These are phyloP conservation scores for Pristionchus fissidentatus DNA, from an alignment of 2,888 invertebrate genomes.

Conservation along the genomic window DNA sequence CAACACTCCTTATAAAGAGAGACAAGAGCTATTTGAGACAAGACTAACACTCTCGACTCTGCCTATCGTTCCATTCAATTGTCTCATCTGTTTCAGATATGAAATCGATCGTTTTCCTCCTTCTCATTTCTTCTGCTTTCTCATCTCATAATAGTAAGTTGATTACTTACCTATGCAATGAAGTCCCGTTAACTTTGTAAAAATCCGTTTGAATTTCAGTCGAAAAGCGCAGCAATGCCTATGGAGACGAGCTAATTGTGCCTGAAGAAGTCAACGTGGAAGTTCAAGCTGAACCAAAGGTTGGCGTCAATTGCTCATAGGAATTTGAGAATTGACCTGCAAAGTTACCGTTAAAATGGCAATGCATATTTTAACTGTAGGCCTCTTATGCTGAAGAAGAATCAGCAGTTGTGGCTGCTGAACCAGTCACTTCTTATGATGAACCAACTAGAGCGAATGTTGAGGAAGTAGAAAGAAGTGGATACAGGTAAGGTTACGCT, in stretches of 20 bases:
- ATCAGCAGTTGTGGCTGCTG: not conserved
- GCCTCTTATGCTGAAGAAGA: slow-evolving; percentile 3
- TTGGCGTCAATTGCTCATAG: not conserved
- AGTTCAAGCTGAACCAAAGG: slow-evolving; percentile 18
- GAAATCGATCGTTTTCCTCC: slow-evolving; percentile 53
- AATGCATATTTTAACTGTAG: not conserved
- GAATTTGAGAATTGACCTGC: no score
- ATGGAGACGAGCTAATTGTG: slow-evolving; percentile 62
- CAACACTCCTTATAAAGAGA: slow-evolving; percentile 20
- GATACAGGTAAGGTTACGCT: not conserved
- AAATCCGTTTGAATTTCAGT: not conserved
- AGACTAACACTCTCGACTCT: not conserved
- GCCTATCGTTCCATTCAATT: not conserved
- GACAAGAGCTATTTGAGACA: not conserved
- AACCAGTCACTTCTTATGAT: slow-evolving; percentile 13
- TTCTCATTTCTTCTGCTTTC: slow-evolving; percentile 56
- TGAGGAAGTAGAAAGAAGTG: slow-evolving; percentile 24
- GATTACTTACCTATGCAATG: not conserved
- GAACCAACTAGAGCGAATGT: not conserved
- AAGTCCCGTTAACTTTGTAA: not conserved
- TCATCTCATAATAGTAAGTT: slow-evolving; percentile 59
- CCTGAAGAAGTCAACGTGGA: slow-evolving; percentile 46
- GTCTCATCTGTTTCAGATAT: slow-evolving; percentile 21
- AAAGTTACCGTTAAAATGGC: no score
- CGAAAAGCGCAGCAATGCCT: slow-evolving; percentile 55